Evolutionary conservation across 2,797 vertebrate species (phyloP).

Genomic region (Percopsis omiscomaycus): DNA sequence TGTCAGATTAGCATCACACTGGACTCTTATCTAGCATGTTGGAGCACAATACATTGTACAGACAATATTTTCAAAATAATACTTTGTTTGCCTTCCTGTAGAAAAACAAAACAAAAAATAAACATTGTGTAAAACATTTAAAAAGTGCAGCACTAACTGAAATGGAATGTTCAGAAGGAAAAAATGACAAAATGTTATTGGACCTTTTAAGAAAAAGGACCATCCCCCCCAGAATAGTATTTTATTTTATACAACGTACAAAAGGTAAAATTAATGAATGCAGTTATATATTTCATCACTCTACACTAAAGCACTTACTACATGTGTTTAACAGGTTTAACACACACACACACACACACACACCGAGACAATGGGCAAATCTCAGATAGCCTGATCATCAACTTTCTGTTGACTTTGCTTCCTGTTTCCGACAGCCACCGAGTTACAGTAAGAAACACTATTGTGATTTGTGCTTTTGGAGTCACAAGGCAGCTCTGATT

Average conservation of each 20-base stretch:
- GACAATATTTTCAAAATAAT: constrained; percentile 11
- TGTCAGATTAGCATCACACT: constrained; percentile 25
- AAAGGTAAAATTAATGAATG: too few species aligned
- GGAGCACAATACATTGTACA: constrained; percentile 8
- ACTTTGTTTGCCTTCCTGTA: constrained; percentile 3
- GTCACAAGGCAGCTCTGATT: constrained; percentile 11
- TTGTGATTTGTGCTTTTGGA: constrained; percentile 43
- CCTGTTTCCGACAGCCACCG: constrained; percentile 53
- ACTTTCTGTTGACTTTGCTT: constrained; percentile 48
- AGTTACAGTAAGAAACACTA: constrained; percentile 53
- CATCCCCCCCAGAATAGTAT: too few species aligned
- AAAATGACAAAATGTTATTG: too few species aligned
- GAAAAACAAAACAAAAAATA: too few species aligned
- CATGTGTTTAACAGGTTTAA: constrained; percentile 63
- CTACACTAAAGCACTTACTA: not conserved
- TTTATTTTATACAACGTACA: too few species aligned
- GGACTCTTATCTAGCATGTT: constrained; percentile 7
- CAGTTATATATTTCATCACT: too few species aligned
- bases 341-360: constrained; percentile 18
- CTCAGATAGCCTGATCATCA: constrained; percentile 55
- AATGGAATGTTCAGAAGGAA: too few species aligned
- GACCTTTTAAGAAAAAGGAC: too few species aligned
- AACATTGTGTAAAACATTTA: too few species aligned
- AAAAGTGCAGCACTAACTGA: too few species aligned
- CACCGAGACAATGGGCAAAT: constrained; percentile 32